A percentile compares a stretch with the other conserved stretches of the same genome.
These are phyloP conservation scores for Cryptophagus acutangulus DNA, from an alignment of 2,888 invertebrate genomes.

Conservation along the genomic window DNA sequence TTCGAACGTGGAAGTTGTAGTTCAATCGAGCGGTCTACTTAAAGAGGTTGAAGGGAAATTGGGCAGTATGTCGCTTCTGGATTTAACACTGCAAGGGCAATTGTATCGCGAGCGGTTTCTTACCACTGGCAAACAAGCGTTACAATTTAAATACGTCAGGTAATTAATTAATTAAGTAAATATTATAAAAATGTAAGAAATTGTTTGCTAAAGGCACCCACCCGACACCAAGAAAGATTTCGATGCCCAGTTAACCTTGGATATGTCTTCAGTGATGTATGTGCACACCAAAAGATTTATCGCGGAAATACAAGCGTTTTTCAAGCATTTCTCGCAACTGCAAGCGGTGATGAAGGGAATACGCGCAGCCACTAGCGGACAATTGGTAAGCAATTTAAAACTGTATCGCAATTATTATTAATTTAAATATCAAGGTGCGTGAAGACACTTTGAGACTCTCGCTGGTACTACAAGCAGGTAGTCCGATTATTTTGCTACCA, in stretches of 20 bases:
- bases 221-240: conserved; percentile 46
- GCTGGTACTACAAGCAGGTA: conserved; percentile 62
- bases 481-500: conserved; percentile 83
- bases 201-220: conserved; percentile 47
- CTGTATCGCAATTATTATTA: not conserved
- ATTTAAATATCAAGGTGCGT: conserved; percentile 31
- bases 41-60: conserved; percentile 64
- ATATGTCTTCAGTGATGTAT: conserved; percentile 88
- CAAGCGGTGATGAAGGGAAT: conserved; percentile 69
- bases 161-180: conserved; percentile 25
- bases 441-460: conserved; percentile 50
- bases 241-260: conserved; percentile 68
- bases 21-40: conserved; percentile 45
- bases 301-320: conserved; percentile 81
- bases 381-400: conserved; percentile 47
- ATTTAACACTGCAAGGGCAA: conserved; percentile 73
- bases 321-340: conserved; percentile 76
- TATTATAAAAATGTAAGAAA: conserved; percentile 9
- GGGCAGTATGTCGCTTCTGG: conserved; percentile 72
- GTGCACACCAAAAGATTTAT: conserved; percentile 93
- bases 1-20: conserved; percentile 51
- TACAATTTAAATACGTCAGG: conserved; percentile 69
- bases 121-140: conserved; percentile 73
- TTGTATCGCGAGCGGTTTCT: conserved; percentile 78
- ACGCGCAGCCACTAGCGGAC: conserved; percentile 59